Base-by-base conservation (phyloP, 2,888 invertebrate species). In the Dioctria rufipes region DNA sequence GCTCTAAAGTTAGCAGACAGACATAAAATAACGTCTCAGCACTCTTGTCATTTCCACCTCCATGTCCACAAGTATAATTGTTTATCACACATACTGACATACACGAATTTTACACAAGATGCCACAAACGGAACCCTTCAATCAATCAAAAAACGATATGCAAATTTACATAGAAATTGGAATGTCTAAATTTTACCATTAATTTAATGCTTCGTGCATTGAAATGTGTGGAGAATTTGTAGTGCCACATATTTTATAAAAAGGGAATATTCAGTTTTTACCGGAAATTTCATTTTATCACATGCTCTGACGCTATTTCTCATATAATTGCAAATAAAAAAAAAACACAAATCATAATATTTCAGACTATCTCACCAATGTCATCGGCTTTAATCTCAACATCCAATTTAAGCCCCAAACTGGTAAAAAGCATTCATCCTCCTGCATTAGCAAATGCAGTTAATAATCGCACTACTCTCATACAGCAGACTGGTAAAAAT, bases 401-500 rank as follows among this genome's bases (percentile, higher is more conserved):
- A 13, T 54, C 75, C 11, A 81, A 77, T 60, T 13, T 71, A 3
- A 81, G 80, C 49, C 80, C 82, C 9, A 83, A 83, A 65, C 13
- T 63, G 42, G 60, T 82, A 13, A 83, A 83, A 78, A 78, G 54
- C 8, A 81, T 71, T 25, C 79, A 79, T 77, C 80, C 80, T 8
- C 81, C 82, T 58, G 78, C 78, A 11, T 54, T 83, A 46, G 69
- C 81, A 2, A 81, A 54, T 65, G 65, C 83, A 11, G 9, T 73
- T n/a, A 78, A 46, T 51, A 60, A 80, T 11, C 69, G 81, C 51
- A n/a, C 77, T 11, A 60, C 80, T 49, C 58, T 79, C 40, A 54
- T 80, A 8, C 82, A 82, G 42, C 81, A 81, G 63, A 9, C 81
- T 3, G 77, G 54, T 5, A 83, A 81, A 63, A 80, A 63, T 73